Evolutionary conservation across 2,888 invertebrate genomes (phyloP), one percentile per base, ranked within the genome.

Genomic region (Zygaena filipendulae): DNA sequence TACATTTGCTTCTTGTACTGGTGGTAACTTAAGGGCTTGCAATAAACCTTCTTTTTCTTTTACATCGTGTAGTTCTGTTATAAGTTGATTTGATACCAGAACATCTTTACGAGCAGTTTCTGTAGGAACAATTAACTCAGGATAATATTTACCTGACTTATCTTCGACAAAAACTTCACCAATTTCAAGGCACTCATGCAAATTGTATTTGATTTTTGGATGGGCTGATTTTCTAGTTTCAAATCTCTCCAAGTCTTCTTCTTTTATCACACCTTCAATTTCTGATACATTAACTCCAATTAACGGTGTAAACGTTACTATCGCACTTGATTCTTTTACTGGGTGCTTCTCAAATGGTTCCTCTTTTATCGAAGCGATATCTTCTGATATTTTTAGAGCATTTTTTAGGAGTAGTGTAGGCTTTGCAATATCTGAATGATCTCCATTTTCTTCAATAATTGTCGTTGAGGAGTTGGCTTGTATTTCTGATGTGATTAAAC

Each of bases 91-190:
- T 39, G 87, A 87, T 7, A 87, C 75, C 14, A 87, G 71, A 1
- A 91, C 61, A 32, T 84, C 81, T 56, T 84, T 79, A 12, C 82
- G 84, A 3, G 91, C 91, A 6, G 84, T 81, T 82, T 91, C 91
- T 2, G 91, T 91, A 0, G 91, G 87, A 2, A 91, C 90, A 50
- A 91, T 87, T 26, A 88, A 61, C 62, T 91, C 89, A 3, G 91
- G 90, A 52, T 89, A 85, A 52, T 89, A 90, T 67, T 90, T 90
- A 8, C 87, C 87, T 5, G 90, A 87, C 54, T 87, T 88, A 33
- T 86, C 85, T 67, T 87, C 87, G 2, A 87, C 68, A 43, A 85
- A 77, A 13, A 87, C 83, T 75, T 91, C 88, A 30, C 85, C 86
- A 3, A 91, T 72, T 45, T 84, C 71, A 30, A 90, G 27, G 7